Evolutionary conservation across 2,888 invertebrate genomes (phyloP), one percentile per base, ranked within the genome.

Genomic region (Eretmocerus hayati): DNA sequence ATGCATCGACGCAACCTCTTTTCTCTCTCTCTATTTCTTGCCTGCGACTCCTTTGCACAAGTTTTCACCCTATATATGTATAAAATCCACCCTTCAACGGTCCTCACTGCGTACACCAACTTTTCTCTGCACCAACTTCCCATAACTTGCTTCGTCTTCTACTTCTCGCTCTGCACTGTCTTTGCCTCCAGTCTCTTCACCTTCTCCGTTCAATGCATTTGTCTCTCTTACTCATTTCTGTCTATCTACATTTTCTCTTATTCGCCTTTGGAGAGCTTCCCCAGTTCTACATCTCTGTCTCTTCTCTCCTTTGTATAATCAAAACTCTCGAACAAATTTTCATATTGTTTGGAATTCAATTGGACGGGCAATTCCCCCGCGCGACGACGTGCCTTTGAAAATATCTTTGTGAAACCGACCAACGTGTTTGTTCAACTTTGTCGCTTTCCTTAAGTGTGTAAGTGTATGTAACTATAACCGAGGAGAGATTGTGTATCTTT

Each of bases 321-420:
- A 68, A 67, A 68, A 67, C 68, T 67, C 66, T 66, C 62, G 63
- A 67, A 67, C 65, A 67, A 68, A 69, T 68, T 69, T 69, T 69
- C 66, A 68, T 66, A 67, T 67, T 68, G 67, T 69, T 67, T 67
- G 67, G 63, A 65, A 68, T 67, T 69, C 69, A 67, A 69, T 69
- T 67, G 67, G 64, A 66, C 64, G 64, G 64, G 67, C 65, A 66
- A 69, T 69, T 69, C 65, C 63, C 64, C 62, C 61, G 62, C n/a
- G n/a, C n/a, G n/a, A n/a, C n/a, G n/a, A n/a, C n/a, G 61, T 59
- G 62, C 62, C 66, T 66, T 65, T 65, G 63, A 62, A 65, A 68
- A 66, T 63, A 64, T 62, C 62, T 61, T 57, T 46, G 15, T 16
- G 36, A 18, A 11, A 15, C 18, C 36, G 18, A n/a, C n/a, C n/a